Evolutionary conservation across 2,888 invertebrate species (phyloP), one percentile per base, ranked within the genome.

Genomic region (Dichetophora obliterata): DNA sequence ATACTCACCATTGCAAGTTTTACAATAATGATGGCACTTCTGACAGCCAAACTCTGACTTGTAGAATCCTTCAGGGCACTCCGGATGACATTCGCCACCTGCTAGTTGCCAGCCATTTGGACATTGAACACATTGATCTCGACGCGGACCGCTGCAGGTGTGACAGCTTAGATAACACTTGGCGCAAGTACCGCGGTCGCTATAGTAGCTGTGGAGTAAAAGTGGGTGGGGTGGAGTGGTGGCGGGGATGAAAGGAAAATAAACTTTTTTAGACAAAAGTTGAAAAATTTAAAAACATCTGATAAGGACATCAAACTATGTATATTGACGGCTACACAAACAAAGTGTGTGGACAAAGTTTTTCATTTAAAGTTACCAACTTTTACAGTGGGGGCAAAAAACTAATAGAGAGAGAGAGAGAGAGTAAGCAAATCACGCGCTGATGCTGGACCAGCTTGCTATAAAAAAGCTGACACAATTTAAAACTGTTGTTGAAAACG

Each of bases 21-120:
- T 93, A 89, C 97, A 97, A 85, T 95, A 95, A 88, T 95, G 95
- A 90, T 96, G 96, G 90, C 97, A 97, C 88, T 94, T 95, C 81
- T 95, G 94, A 86, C 97, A 97, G 9, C 95, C 95, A 83, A 92
- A 95, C 80, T 92, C 92, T 5, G 93, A 93, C 89, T 95, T 94
- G 90, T 95, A 96, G 90, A 95, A 96, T 57, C 95, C 95, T 89
- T 95, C 94, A 0, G 96, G 95, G 88, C 96, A 96, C 84, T 95
- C 94, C 0, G 95, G 94, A 83, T 95, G 93, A 84, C 96, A 96
- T 87, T 95, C 95, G 2, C 96, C 95, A 2, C 94, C 94, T 0
- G 95, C 94, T 78, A 96, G 90, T 86, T 94, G 93, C 95, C 95
- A 95, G 4, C 94, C 94, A 5, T 90, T 89, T 0, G 95, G 95